Conservation (phyloP, 2,888 invertebrate genomes). For the Galerucella nymphaeae region DNA sequence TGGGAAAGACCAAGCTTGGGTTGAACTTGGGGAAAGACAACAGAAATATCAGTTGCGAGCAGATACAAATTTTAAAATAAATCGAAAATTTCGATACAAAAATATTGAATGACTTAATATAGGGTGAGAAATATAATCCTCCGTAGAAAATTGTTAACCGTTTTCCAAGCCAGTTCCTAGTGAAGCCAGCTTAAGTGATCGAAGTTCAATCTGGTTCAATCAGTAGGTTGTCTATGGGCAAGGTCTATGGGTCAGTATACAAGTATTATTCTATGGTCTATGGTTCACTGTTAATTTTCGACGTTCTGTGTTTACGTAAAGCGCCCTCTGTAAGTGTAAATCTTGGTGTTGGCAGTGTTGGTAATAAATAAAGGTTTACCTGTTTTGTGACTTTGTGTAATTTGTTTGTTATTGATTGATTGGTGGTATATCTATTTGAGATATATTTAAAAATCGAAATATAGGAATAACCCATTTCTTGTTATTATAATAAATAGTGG, state of each 20-base stretch:
- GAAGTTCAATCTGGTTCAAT: no score
- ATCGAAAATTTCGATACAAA: no score
- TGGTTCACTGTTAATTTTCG: conserved; percentile 1
- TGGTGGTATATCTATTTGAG: conserved; percentile 29
- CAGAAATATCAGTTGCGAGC: no score
- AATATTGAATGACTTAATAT: no score
- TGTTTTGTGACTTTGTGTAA: conserved; percentile 27
- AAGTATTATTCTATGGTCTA: no score
- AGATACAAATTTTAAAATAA: no score
- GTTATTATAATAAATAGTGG: background rate
- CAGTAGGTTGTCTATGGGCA: no score
- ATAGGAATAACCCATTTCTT: conserved; percentile 8
- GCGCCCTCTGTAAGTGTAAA: conserved; percentile 33
- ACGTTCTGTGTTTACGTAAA: conserved; percentile 8
- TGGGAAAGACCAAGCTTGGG: no score
- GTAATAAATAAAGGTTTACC: conserved; percentile 24
- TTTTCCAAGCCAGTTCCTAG: background rate
- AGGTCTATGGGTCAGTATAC: no score
- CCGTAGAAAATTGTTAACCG: background rate
- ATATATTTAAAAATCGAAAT: conserved; percentile 22
- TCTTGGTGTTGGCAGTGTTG: conserved; percentile 4
- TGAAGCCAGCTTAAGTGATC: background rate
- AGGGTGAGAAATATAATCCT: no score
- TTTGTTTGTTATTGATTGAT: conserved; percentile 44
- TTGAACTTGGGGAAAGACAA: no score